Evolutionary conservation across 1,140 invertebrate genomes (phyloP).

Genomic region (Bathynomus jamesi): DNA sequence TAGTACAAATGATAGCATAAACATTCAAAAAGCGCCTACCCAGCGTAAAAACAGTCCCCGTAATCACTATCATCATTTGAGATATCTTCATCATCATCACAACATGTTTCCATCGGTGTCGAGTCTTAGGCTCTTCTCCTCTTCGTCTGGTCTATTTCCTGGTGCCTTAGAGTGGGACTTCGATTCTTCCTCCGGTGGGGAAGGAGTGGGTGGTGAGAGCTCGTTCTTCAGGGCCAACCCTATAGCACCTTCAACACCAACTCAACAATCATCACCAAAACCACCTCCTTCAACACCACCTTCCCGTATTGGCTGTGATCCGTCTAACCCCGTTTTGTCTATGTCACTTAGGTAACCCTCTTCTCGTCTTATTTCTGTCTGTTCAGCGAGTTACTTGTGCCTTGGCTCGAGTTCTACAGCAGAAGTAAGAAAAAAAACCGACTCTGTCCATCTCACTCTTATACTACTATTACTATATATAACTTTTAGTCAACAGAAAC

Average conservation of each 20-base stretch:
- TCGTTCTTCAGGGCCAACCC: neutral
- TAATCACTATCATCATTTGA: constrained; percentile 14
- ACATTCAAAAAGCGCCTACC: neutral
- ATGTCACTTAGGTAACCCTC: constrained; percentile 35
- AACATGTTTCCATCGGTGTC: constrained; percentile 31
- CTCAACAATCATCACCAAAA: neutral
- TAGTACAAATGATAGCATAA: neutral
- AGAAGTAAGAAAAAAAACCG: too few relatives aligned
- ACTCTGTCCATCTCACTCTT: too few relatives aligned
- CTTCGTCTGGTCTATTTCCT: constrained; percentile 33
- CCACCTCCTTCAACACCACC: constrained; percentile 21
- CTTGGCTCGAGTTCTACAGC: constrained; percentile 21
- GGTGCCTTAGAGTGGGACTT: constrained; percentile 35
- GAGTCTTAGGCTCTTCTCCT: constrained; percentile 34
- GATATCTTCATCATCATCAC: constrained; percentile 25
- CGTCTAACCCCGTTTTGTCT: constrained; percentile 32
- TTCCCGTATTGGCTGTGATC: constrained; percentile 34
- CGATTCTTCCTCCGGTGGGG: constrained; percentile 28
- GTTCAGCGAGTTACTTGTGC: constrained; percentile 24
- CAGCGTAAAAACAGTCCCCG: neutral
- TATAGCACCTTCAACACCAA: neutral
- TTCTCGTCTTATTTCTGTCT: constrained; percentile 25
- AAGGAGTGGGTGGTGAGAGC: constrained; percentile 2
- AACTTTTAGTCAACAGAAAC: too few relatives aligned
- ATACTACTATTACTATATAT: too few relatives aligned